Base-by-base conservation (phyloP, 2,113 vertebrate genomes). In the Plectropomus leopardus region DNA sequence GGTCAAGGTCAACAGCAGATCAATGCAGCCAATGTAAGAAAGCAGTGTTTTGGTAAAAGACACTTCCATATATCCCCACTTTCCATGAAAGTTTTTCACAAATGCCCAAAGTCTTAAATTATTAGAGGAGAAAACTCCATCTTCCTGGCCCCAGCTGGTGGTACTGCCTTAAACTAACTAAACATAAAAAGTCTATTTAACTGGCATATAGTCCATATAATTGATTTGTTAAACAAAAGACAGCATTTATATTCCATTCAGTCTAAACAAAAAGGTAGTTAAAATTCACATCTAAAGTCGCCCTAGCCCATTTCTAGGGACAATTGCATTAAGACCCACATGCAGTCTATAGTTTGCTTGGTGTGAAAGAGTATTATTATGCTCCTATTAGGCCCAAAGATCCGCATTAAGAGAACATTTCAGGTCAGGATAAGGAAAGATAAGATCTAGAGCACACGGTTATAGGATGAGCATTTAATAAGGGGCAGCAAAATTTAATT, bases 1-100 rank as follows among this genome's bases (percentile, higher is more conserved):
- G 58, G 53, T 58, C 23, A n/a, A 28, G 50, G 50, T 51, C 69
- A 74, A 63, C 50, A 24, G 64, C 53, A 54, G 53, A 76, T 45
- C 60, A 69, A 19, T 9, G 16, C 42, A 47, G 58, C 24, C 11
- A 3, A 9, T 28, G 17, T 11, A 8, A 16, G 21, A 15, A 42
- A 50, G 60, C n/a, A 11, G 11, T 26, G 55, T 68, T 45, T 13
- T 36, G 13, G 47, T 30, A 14, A 10, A 14, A 54, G 28, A 44
- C 13, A 24, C 61, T 44, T 34, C 5, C n/a, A 23, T 23, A n/a
- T 19, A n/a, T n/a, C n/a, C n/a, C n/a, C n/a, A n/a, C n/a, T n/a
- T 54, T 69, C 10, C 23, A 17, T 19, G 16, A 8, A 64, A 13
- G 26, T 6, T 59, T 67, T 59, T 32, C 42, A 42, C 28, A 60